Evolutionary conservation across 1,140 invertebrate genomes (phyloP), one percentile per base, ranked within the genome.

Genomic region (Microplitis demolitor): DNA sequence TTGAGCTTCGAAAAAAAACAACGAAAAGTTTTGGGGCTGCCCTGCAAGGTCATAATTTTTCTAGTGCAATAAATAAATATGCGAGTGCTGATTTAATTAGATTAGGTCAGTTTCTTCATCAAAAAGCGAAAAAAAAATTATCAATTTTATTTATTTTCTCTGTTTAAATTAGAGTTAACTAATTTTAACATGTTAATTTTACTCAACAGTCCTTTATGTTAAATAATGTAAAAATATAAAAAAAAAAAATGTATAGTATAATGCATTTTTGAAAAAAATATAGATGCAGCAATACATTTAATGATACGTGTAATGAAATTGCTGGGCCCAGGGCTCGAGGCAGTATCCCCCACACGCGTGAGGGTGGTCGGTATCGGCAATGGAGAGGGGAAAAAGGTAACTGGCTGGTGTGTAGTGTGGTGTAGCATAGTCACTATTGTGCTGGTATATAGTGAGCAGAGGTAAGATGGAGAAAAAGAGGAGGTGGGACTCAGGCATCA

Each of bases 221-320:
- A 24, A 24, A 24, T 24, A 24, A 24, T 24, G 0, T 24, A 24
- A 24, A 24, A 24, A 24, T 24, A 24, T 24, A 24, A 14, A 56
- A 24, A 35, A 9, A 61, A 31, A 35, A 62, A 9, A 24, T 24
- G 2, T 24, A 24, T 24, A 24, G 24, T 0, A 24, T 2, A 24
- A 24, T 2, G 24, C 24, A 2, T 24, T 24, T 24, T 24, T 24
- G 24, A 24, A 24, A 24, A 24, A 24, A 24, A 24, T 24, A 24
- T 24, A 24, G 24, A 24, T 50, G 63, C 11, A 45, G 61, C 51
- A 78, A 66, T 71, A 77, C 68, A 78, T 77, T 79, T 82, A 83
- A 83, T 78, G 77, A 78, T 78, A 78, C 76, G 78, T 79, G 78
- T 82, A 84, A 82, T 80, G 80, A 81, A 83, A 84, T 78, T 75